A percentile compares a stretch with the other conserved stretches of the same genome.
These are phyloP conservation scores for Euzophera pinguis DNA, from an alignment of 2,888 invertebrate genomes.

Conservation along the genomic window DNA sequence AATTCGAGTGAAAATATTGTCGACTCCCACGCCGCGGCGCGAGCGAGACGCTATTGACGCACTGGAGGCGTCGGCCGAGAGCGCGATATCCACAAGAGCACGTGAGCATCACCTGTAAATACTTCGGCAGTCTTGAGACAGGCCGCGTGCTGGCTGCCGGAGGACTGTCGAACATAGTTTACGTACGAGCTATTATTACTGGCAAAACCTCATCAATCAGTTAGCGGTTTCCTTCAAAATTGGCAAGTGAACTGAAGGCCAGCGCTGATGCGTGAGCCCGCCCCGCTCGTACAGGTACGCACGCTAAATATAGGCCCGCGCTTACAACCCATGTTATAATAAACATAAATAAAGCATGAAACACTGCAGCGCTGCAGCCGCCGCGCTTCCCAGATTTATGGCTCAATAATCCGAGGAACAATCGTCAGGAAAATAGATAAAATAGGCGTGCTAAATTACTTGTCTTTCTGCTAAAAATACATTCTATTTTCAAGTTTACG, in stretches of 20 bases:
- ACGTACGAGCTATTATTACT: slow-evolving; percentile 47
- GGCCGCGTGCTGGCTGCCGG: slow-evolving; percentile 26
- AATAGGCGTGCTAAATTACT: slow-evolving; percentile 30
- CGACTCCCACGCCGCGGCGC: slow-evolving; percentile 54
- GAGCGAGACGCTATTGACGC: slow-evolving; percentile 53
- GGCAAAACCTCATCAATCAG: slow-evolving; percentile 55
- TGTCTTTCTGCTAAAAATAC: slow-evolving; percentile 51
- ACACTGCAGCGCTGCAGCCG: slow-evolving; percentile 3
- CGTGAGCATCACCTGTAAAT: slow-evolving; percentile 66
- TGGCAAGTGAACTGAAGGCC: slow-evolving; percentile 52
- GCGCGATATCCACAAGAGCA: slow-evolving; percentile 41
- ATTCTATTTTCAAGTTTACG: slow-evolving; percentile 74
- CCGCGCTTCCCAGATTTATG: neutral
- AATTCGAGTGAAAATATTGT: slow-evolving; percentile 64
- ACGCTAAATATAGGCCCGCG: slow-evolving; percentile 22
- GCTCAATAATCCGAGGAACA: slow-evolving; percentile 16
- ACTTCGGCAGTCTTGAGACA: slow-evolving; percentile 31
- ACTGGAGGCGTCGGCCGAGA: slow-evolving; percentile 42
- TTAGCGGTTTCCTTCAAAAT: slow-evolving; percentile 52
- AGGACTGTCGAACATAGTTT: slow-evolving; percentile 42
- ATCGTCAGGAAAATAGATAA: slow-evolving; percentile 19
- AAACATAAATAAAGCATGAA: slow-evolving; percentile 33
- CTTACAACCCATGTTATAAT: slow-evolving; percentile 24
- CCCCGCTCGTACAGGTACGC: slow-evolving; percentile 47
- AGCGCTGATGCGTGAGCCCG: slow-evolving; percentile 33